Evolutionary conservation across 2,888 invertebrate species (phyloP).

Genomic region (Eilema depressum): DNA sequence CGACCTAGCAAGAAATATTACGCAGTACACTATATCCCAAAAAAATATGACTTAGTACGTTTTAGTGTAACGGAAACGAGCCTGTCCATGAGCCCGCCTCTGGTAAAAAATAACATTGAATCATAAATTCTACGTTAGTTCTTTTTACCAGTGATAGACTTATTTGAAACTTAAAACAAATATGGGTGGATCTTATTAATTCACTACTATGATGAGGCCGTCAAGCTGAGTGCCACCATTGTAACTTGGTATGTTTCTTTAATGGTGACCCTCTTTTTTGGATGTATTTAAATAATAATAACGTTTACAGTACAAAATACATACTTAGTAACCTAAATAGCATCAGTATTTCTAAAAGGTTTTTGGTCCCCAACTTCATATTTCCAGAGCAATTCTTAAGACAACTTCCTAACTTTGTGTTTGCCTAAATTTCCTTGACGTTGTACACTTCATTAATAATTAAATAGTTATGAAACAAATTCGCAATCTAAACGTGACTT

Average conservation of each 20-base stretch:
- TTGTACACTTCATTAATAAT: slow-evolving; percentile 21
- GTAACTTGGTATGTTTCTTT: too few relatives aligned
- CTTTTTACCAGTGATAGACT: background rate
- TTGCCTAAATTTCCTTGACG: slow-evolving; percentile 21
- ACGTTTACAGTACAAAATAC: slow-evolving; percentile 4
- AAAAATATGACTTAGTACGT: background rate
- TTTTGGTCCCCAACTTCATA: slow-evolving; percentile 1
- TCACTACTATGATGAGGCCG: too few relatives aligned
- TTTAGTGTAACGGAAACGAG: background rate
- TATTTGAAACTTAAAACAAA: background rate
- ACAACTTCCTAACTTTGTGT: slow-evolving; percentile 22
- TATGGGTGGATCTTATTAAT: too few relatives aligned
- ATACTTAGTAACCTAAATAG: background rate
- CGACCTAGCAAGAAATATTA: background rate
- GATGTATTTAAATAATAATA: background rate
- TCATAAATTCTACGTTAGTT: background rate
- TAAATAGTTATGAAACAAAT: slow-evolving; percentile 20
- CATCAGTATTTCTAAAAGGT: slow-evolving; percentile 1
- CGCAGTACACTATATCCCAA: background rate
- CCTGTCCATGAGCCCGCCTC: background rate
- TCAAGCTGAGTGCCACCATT: too few relatives aligned
- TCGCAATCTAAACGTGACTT: slow-evolving; percentile 10
- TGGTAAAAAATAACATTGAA: background rate
- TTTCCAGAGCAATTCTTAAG: slow-evolving; percentile 8
- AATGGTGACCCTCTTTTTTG: too few relatives aligned